These are phyloP conservation scores for Columba livia DNA, from an alignment of 2,113 vertebrate genomes.

Conservation along the genomic window DNA sequence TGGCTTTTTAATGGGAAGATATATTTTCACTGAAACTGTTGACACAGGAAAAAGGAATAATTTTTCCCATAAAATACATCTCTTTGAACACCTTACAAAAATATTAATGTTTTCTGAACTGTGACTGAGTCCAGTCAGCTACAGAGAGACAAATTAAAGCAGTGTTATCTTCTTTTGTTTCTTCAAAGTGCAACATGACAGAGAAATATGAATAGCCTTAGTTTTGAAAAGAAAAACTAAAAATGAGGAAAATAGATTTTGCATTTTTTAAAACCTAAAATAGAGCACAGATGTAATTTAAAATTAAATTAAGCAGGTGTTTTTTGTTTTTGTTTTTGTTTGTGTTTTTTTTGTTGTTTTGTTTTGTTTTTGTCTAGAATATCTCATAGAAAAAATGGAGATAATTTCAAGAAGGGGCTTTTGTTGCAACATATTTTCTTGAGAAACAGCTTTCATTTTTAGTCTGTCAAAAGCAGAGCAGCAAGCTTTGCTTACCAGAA, in stretches of 20 bases:
- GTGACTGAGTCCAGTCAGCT: neutral
- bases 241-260: neutral
- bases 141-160: neutral
- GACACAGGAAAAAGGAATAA: neutral
- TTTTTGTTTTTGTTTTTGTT: no score
- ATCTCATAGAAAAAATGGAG: neutral
- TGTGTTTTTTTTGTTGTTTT: no score
- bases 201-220: neutral
- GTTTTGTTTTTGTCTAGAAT: neutral
- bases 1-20: neutral
- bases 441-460: neutral
- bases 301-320: neutral
- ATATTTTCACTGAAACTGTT: neutral
- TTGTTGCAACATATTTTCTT: neutral
- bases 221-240: neutral
- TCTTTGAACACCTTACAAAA: neutral
- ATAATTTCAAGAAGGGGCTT: neutral
- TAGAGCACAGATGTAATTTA: neutral
- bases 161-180: neutral
- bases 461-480: neutral
- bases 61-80: neutral
- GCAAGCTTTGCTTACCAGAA: neutral
- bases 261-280: neutral
- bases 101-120: neutral
- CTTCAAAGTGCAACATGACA: neutral